Base-by-base conservation (phyloP, 1,140 invertebrate species). In the Drosophila auraria region DNA sequence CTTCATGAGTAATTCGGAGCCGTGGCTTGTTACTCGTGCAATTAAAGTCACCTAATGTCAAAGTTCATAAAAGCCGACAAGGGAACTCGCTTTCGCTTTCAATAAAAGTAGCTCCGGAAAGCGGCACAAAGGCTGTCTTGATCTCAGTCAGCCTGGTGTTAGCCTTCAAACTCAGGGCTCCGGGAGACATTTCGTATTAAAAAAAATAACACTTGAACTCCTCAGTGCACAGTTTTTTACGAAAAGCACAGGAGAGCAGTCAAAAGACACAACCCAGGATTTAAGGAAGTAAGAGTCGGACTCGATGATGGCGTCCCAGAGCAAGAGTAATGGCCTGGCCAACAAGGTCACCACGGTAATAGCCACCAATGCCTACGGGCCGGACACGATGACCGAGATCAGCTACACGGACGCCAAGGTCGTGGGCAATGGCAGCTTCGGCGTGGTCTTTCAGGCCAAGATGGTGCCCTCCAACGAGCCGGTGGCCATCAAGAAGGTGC, bases 401-500 rank as follows among this genome's bases (percentile, higher is more conserved):
- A 97, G 97, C 77, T 99, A 99, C 93, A 98, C 97, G 62, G 98
- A 99, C 94, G 98, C 98, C 92, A 99, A 99, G 95, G 97, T 97
- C 60, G 99, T 99, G 92, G 99, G 99, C 60, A 99, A 99, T 95
- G 99, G 99, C 90, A 99, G 98, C 93, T 99, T 99, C 94, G 99
- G 99, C 66, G 98, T 99, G 89, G 99, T 99, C 49, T 99, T 99
- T 94, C 98, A 99, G 93, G 99, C 99, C 57, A 99, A 98, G 94
- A 94, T 99, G 64, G 97, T 97, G 92, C 98, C 99, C 93, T 97
- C 96, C 72, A 96, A 96, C 79, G 98, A 99, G 93, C 95, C 97
- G 94, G 98, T 99, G 78, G 99, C 99, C 78, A 99, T 99, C 92
- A 99, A 99, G 94, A 99, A 99, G 94, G 99, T 99, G 89, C 96